Conservation (phyloP, 2,888 invertebrate genomes). For the Cephus pulcher region DNA sequence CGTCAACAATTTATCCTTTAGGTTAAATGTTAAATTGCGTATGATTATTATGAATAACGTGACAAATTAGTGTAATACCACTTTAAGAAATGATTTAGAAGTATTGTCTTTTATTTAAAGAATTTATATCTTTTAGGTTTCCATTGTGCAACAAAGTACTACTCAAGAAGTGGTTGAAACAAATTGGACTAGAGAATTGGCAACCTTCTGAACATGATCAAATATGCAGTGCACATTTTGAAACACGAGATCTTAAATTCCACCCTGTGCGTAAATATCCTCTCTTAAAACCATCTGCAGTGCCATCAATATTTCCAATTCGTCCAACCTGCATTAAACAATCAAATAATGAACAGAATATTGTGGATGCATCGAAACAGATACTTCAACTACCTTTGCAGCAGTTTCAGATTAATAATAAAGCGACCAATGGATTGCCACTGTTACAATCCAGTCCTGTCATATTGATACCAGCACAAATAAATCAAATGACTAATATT, state of each 20-base stretch:
- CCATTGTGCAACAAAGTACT: conserved; percentile 28
- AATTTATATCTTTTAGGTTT: conserved; percentile 29
- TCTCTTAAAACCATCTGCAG: conserved; percentile 30
- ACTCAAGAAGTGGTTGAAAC: conserved; percentile 30
- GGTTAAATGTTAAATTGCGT: conserved; percentile 3
- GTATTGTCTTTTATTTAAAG: conserved; percentile 12
- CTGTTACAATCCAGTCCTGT: conserved; percentile 31
- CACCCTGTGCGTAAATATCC: conserved; percentile 12
- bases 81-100: neutral
- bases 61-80: neutral
- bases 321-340: neutral
- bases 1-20: conserved; percentile 10
- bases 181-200: conserved; percentile 27
- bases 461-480: conserved; percentile 32
- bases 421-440: conserved; percentile 6
- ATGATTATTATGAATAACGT: neutral
- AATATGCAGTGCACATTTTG: conserved; percentile 39
- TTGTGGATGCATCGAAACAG: neutral
- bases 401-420: neutral
- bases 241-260: conserved; percentile 22
- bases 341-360: neutral
- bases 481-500: conserved; percentile 1
- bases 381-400: neutral
- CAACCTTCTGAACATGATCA: conserved; percentile 18
- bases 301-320: conserved; percentile 38